Percentiles rank a stretch among this genome's conserved stretches.
Evolutionary conservation across 2,113 vertebrate species (phyloP).

Genomic region (Scatophagus argus): DNA sequence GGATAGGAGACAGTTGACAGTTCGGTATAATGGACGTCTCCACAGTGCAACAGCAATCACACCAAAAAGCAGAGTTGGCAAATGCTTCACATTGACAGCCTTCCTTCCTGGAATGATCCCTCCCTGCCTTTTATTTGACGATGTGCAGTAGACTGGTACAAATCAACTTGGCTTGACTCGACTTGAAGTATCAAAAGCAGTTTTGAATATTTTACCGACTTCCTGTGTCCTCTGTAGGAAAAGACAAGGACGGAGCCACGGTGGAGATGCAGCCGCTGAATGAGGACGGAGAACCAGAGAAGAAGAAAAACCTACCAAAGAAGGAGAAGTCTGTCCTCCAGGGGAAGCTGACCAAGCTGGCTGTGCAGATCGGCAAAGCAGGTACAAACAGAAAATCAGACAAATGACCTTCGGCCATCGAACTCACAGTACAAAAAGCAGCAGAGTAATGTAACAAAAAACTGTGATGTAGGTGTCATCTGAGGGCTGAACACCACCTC

Average conservation of each 20-base stretch:
- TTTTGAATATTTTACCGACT: not conserved
- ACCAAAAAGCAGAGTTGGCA: too few relatives aligned
- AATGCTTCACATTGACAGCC: too few relatives aligned
- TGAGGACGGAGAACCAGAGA: slow-evolving; percentile 90
- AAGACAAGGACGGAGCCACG: slow-evolving; percentile 88
- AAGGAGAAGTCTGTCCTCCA: slow-evolving; percentile 99
- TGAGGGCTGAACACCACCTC: not conserved
- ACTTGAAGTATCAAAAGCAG: not conserved
- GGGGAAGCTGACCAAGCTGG: slow-evolving; percentile 96
- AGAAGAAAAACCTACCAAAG: slow-evolving; percentile 91
- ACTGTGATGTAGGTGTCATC: too few relatives aligned
- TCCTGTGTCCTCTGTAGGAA: slow-evolving; percentile 77
- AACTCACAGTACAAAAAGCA: too few relatives aligned
- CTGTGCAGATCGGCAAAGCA: slow-evolving; percentile 99
- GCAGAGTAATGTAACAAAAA: too few relatives aligned
- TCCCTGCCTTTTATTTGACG: not conserved
- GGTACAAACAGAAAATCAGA: slow-evolving; percentile 80
- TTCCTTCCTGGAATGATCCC: too few relatives aligned
- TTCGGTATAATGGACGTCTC: too few relatives aligned
- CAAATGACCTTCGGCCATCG: too few relatives aligned
- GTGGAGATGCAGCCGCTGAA: slow-evolving; percentile 97
- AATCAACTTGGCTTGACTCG: not conserved
- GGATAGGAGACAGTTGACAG: too few relatives aligned
- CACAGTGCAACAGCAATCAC: too few relatives aligned
- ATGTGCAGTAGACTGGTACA: not conserved